Base-by-base conservation (phyloP, 2,888 invertebrate genomes). In the Dendrolimus pini region DNA sequence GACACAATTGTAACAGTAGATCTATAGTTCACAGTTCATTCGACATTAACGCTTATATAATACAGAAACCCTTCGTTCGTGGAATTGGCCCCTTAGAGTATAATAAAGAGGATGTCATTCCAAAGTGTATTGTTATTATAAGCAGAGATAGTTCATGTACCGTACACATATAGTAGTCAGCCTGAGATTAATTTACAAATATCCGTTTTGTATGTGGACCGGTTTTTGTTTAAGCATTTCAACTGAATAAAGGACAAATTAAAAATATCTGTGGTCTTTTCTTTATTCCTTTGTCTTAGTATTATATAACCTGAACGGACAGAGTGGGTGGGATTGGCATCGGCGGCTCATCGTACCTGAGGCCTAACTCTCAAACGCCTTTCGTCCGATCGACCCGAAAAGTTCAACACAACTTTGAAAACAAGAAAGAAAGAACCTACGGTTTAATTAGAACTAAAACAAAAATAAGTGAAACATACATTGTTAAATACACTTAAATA, bases 221-320 rank as follows among this genome's bases (percentile, higher is more conserved):
- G 84, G 85, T 75, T 89, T 87, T 77, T 85, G 85, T 88, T 90
- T 88, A 85, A 78, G 83, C 83, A 82, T 83, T 78, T 75, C 47
- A 80, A 80, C 77, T 82, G 72, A 89, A 84, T 89, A 89, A 88
- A 88, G 86, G 84, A 86, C 84, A 80, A 78, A 69, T 76, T 74
- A 77, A 70, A 68, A 41, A 57, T 47, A 13, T 53, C 58, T 42
- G 58, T 71, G 41, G 52, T 54, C 53, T 55, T 55, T 41, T 58
- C 55, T 55, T 53, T 41, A 53, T 52, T 14, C 13, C 12, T 3
- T 41, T 3, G 41, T 41, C 41, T 56, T 8, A 52, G 14, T 30
- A 14, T 13, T 55, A 9, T 9, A 14, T 14, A 52, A 18, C 7
- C 2, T 8, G 12, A 12, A 30, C 30, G 30, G 30, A 30, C 6